Evolutionary conservation across 2,113 vertebrate genomes (phyloP).

Genomic region (Ictidomys tridecemlineatus): DNA sequence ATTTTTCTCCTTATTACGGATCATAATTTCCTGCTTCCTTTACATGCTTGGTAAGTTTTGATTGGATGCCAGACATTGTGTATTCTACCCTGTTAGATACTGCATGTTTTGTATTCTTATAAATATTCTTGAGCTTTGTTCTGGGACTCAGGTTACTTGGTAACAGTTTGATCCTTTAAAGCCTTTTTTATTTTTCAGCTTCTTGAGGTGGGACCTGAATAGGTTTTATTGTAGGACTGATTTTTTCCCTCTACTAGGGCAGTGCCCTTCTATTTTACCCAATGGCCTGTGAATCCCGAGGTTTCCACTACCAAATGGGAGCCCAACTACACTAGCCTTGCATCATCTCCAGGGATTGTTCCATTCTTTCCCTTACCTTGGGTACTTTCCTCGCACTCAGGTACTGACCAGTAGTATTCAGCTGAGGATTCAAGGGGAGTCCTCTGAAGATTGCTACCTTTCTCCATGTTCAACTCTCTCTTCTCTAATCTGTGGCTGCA

Average conservation of each 20-base stretch:
- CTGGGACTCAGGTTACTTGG: neutral
- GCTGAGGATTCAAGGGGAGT: too few relatives aligned
- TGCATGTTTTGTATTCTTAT: neutral
- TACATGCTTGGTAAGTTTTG: neutral
- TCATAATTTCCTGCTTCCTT: conserved; percentile 6
- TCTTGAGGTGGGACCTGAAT: neutral
- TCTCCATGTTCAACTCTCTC: neutral
- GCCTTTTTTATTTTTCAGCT: neutral
- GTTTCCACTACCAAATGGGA: neutral
- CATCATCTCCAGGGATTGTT: neutral
- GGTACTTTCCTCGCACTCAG: neutral
- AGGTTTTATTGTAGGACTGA: neutral
- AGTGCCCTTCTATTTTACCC: neutral
- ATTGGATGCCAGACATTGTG: conserved; percentile 34
- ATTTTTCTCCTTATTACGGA: neutral
- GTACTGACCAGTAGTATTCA: neutral
- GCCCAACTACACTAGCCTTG: too few relatives aligned
- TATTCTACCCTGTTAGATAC: conserved; percentile 40
- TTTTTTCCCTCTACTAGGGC: neutral
- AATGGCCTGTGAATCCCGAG: neutral
- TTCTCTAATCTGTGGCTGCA: neutral
- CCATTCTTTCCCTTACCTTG: neutral
- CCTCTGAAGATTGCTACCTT: neutral
- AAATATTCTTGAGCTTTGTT: conserved; percentile 52
- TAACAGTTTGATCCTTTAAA: neutral